These are phyloP conservation scores for Rhagium mordax DNA, from an alignment of 2,888 invertebrate species.

Conservation along the genomic window DNA sequence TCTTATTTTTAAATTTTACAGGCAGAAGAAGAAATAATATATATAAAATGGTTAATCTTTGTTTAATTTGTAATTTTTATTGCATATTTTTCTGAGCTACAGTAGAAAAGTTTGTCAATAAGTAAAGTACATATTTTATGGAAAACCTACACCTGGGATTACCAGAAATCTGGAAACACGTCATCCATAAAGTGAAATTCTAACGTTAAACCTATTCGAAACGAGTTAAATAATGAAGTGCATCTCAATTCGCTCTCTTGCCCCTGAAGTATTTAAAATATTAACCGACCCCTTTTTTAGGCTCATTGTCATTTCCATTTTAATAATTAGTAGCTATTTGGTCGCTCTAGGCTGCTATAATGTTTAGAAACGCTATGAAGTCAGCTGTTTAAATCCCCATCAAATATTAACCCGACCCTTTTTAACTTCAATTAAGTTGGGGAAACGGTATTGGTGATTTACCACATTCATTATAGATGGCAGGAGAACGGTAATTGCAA, in stretches of 20 bases:
- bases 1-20: too few relatives aligned
- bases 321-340: slow-evolving; percentile 62
- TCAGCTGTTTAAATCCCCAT: slow-evolving; percentile 62
- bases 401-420: slow-evolving; percentile 67
- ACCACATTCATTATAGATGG: slow-evolving; percentile 56
- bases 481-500: slow-evolving; percentile 23
- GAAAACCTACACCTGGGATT: not conserved
- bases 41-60: too few relatives aligned
- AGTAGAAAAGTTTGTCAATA: too few relatives aligned
- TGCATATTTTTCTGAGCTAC: too few relatives aligned
- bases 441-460: slow-evolving; percentile 65
- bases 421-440: slow-evolving; percentile 67
- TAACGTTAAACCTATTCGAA: slow-evolving; percentile 16
- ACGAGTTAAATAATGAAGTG: slow-evolving; percentile 42
- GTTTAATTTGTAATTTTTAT: too few relatives aligned
- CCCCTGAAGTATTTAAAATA: slow-evolving; percentile 52
- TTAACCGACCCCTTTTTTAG: slow-evolving; percentile 63
- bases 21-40: too few relatives aligned
- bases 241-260: slow-evolving; percentile 44
- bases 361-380: slow-evolving; percentile 56
- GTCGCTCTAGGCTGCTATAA: slow-evolving; percentile 57
- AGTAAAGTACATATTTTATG: not conserved
- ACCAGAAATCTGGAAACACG: not conserved
- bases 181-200: slow-evolving; percentile 8
- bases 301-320: slow-evolving; percentile 63